Conservation (phyloP, 2,797 vertebrate species). For the Poeciliopsis presidionis region DNA sequence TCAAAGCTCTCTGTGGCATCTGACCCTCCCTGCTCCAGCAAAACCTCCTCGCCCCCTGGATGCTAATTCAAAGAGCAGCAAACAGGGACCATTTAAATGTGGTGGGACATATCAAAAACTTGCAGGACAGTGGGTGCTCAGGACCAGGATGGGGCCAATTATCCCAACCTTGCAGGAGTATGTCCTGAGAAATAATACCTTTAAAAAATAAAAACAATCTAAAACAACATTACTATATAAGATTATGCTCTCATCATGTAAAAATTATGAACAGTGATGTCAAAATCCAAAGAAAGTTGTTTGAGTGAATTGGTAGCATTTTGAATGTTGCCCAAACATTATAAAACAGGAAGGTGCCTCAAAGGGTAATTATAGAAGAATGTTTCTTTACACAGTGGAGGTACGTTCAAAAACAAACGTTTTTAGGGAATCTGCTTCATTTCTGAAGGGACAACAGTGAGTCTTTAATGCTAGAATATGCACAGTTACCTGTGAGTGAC, state of each 20-base stretch:
- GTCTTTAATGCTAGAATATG: not conserved
- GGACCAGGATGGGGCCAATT: not conserved
- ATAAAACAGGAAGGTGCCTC: not conserved
- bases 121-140: not conserved
- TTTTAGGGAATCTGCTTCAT: not conserved
- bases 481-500: not conserved
- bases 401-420: not conserved
- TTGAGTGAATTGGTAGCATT: not conserved
- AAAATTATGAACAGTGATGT: not conserved
- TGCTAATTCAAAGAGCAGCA: slow-evolving; percentile 78
- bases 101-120: not conserved
- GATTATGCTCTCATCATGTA: not conserved
- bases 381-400: not conserved
- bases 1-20: slow-evolving; percentile 96
- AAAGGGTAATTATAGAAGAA: no score
- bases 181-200: not conserved
- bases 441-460: not conserved
- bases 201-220: not conserved
- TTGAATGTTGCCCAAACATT: not conserved
- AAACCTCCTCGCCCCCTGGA: slow-evolving; percentile 94
- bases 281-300: not conserved
- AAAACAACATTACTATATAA: not conserved
- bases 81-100: not conserved
- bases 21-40: slow-evolving; percentile 90
- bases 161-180: not conserved